Percentiles rank a stretch among this genome's conserved stretches.
Conservation (phyloP, 30 jellyfish, hydroid and myxozoan genomes). For the Turritopsis dohrnii region DNA sequence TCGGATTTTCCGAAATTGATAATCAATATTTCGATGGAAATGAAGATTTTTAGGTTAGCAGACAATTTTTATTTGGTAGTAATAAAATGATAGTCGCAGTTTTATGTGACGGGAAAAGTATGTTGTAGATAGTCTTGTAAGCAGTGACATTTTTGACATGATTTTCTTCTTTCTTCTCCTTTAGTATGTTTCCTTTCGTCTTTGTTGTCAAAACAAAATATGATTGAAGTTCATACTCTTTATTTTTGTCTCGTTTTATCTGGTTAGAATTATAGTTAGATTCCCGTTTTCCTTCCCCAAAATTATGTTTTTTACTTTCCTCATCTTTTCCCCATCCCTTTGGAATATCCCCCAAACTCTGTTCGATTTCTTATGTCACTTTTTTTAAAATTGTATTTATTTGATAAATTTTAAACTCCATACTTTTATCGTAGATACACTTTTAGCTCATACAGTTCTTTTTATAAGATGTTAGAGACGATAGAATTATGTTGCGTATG, state of each 20-base stretch:
- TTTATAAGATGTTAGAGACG: neutral
- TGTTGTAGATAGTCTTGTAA: neutral
- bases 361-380: neutral
- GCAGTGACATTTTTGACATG: neutral
- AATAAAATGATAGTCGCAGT: no score
- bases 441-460: neutral
- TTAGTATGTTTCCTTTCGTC: no score
- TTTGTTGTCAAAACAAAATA: no score
- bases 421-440: neutral
- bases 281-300: no score
- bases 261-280: no score
- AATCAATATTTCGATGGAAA: neutral
- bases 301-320: no score
- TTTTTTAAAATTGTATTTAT: neutral
- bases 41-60: neutral
- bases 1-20: constrained; percentile 48
- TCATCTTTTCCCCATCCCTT: no score
- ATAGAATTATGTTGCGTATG: neutral
- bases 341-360: neutral
- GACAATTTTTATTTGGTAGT: no score
- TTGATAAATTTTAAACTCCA: neutral
- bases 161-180: no score
- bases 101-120: neutral
- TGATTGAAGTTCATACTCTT: no score
- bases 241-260: no score